phyloP scores from a whole-genome alignment of 2,888 invertebrate genomes.

The Helleia helle region DNA sequence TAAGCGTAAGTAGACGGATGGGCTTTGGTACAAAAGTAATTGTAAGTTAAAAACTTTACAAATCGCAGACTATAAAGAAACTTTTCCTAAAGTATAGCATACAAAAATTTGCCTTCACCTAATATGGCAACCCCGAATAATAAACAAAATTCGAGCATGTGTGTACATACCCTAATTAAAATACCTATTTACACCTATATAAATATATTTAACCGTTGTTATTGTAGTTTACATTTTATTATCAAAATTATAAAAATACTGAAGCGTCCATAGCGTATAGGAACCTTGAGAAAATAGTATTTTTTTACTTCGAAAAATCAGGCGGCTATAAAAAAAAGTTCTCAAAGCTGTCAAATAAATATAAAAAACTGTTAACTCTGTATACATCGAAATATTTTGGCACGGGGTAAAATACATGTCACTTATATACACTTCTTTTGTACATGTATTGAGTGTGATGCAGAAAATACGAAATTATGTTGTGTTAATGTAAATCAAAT shows the following conservation, averaged over 20 bases:
- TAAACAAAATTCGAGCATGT: neutral
- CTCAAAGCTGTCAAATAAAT: constrained; percentile 7
- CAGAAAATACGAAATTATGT: too few species aligned
- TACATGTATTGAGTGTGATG: constrained; percentile 5
- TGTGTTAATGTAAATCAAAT: too few species aligned
- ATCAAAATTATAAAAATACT: constrained; percentile 13
- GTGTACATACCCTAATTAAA: constrained; percentile 7
- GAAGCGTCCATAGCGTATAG: constrained; percentile 19
- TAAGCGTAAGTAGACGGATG: constrained; percentile 8
- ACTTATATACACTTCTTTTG: constrained; percentile 1
- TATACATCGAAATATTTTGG: constrained; percentile 37
- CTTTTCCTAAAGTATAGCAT: neutral
- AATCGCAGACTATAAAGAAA: constrained; percentile 2
- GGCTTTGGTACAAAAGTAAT: constrained; percentile 3
- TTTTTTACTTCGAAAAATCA: constrained; percentile 2
- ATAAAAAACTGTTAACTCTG: constrained; percentile 17
- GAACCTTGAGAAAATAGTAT: constrained; percentile 18
- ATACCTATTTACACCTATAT: constrained; percentile 9
- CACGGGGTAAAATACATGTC: constrained; percentile 49
- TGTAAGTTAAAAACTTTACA: neutral
- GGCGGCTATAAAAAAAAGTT: neutral
- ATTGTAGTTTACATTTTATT: constrained; percentile 5
- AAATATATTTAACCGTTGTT: neutral
- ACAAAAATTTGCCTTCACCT: neutral
- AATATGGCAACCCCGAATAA: constrained; percentile 8